Evolutionary conservation across 1,140 invertebrate genomes (phyloP), one percentile per base, ranked within the genome.

Genomic region (Mercenaria mercenaria): DNA sequence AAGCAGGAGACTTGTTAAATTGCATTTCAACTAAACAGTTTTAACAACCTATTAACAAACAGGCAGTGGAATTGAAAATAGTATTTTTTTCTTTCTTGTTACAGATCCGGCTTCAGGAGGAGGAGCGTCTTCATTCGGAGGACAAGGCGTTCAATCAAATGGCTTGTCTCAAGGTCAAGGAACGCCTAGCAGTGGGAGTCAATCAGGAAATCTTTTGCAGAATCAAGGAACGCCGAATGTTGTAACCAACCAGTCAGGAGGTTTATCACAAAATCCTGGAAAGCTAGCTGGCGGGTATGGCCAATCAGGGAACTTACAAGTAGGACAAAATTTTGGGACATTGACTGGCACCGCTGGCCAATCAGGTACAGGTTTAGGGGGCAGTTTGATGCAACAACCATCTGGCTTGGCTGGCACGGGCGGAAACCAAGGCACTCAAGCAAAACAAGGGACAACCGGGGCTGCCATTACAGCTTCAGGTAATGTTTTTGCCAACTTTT

Each of bases 271-370:
- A 39, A 72, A 26, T 29, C 41, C 74, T 3, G 67, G 67, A 41
- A 39, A 6, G 20, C 18, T 77, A 52, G 15, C 74, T 2, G 74
- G 74, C 0, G 26, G 26, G n/a, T 2, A n/a, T 77, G 23, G 43
- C 43, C 74, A 77, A 50, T 50, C 74, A 77, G 74, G 74, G 26
- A 52, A 34, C 74, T 50, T 77, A 18, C n/a, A n/a, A n/a, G n/a
- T n/a, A n/a, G n/a, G 26, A 77, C 74, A 47, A 32, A 47, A 26
- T 3, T 1, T 41, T 13, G 74, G 74, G 10, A 52, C 74, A 29
- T 18, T 77, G 18, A n/a, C 74, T 0, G 74, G 74, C 18, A 50
- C 74, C 0, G 74, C 41, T 32, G 47, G 74, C 4, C 74, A 77
- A 18, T 6, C 74, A 32, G 26, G 47, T 26, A 15, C 41, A 50